Evolutionary conservation across 1,140 invertebrate species (phyloP), one percentile per base, ranked within the genome.

Genomic region (Trichogramma pretiosum): DNA sequence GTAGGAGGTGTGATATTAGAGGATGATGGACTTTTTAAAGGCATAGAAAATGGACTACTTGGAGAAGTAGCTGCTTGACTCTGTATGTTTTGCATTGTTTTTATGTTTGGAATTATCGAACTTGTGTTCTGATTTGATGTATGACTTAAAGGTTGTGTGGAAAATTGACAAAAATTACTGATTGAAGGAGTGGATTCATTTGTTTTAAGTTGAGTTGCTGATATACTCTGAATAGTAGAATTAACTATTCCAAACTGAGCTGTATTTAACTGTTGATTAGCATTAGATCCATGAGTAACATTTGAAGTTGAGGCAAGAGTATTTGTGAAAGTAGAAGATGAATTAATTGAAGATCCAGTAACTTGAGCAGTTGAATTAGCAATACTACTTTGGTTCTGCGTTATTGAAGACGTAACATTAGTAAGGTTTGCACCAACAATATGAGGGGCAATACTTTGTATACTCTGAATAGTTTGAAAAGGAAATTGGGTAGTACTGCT

Each of bases 1-100:
- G 70, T 72, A 16, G 70, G 70, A 26, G 68, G 70, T 19, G 70
- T 67, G 26, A 72, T 70, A 50, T 71, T 71, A 11, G n/a, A n/a
- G 5, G 70, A 72, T 5, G 67, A 67, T 23, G 70, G 70, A 55
- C 68, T 70, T 36, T 71, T 71, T 43, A 71, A 51, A 21, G 70
- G 70, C 50, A 72, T 68, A 7, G 70, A 70, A 47, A 72, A 70
- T 7, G 70, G 70, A 53, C 68, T 70, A 5, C 67, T 62, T 2
- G 70, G 70, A 19, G 70, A 70, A 23, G 56, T 68, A 34, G 61
- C 62, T 18, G 64, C 64, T 44, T 70, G 67, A 33, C 52, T 63
- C 42, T 70, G 68, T 45, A 70, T 68, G 41, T 56, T 68, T 41
- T 71, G 68, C 57, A 72, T 65, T 7, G 58, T 63, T 38, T 68